A percentile compares a stretch with the other conserved stretches of the same genome.
phyloP scores from a whole-genome alignment of 2,888 invertebrate genomes.

The Adelognathus sp. region DNA sequence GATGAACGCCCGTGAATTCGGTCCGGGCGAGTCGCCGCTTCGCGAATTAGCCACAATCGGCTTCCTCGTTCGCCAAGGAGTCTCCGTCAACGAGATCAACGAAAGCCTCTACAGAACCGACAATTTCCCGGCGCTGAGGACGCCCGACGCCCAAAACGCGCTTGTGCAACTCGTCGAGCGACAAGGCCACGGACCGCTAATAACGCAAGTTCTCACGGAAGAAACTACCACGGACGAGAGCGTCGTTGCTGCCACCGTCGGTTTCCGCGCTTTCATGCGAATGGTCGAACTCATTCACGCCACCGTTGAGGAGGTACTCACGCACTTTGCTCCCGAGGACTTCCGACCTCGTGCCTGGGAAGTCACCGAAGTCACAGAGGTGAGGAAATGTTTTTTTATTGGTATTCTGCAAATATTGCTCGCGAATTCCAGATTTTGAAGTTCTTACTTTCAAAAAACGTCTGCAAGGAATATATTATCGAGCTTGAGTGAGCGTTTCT shows the following conservation, averaged over 20 bases:
- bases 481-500: no score
- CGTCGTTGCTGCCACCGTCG: conserved; percentile 89
- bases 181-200: conserved; percentile 90
- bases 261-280: conserved; percentile 92
- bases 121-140: conserved; percentile 89
- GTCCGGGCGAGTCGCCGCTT: conserved; percentile 89
- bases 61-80: conserved; percentile 88
- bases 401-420: no score
- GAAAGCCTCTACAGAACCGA: conserved; percentile 88
- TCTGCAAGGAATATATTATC: no score
- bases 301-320: conserved; percentile 92
- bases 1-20: conserved; percentile 90
- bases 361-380: conserved; percentile 86
- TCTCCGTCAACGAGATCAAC: conserved; percentile 89
- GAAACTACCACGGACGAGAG: conserved; percentile 91
- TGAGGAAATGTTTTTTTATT: conserved; percentile 68
- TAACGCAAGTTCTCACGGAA: conserved; percentile 91
- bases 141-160: conserved; percentile 92
- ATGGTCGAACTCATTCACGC: conserved; percentile 92
- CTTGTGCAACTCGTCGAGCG: conserved; percentile 92
- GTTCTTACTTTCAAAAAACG: no score
- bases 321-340: conserved; percentile 91
- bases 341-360: conserved; percentile 92
- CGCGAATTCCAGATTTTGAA: no score
- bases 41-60: conserved; percentile 92